phyloP scores from a whole-genome alignment of 2,797 vertebrate species.

The Sebastes paucispinis region DNA sequence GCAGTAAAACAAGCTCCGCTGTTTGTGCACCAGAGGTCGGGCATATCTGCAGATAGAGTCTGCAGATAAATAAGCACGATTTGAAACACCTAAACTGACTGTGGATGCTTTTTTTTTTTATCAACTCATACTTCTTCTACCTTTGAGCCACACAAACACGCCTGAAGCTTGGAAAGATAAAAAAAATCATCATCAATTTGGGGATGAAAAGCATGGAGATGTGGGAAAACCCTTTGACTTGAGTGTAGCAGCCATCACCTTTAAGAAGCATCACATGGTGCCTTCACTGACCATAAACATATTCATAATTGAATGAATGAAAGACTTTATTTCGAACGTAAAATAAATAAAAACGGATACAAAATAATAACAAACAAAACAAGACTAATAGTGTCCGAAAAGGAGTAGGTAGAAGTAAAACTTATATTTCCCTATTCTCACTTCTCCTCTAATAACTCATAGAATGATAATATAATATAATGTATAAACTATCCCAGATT shows the following conservation, averaged over 20 bases:
- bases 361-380: too few relatives aligned
- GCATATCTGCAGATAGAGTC: neutral
- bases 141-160: neutral
- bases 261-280: neutral
- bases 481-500: too few relatives aligned
- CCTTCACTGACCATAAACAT: neutral
- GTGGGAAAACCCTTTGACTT: neutral
- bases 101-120: neutral
- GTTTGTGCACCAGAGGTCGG: constrained; percentile 17
- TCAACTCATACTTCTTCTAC: neutral
- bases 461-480: too few relatives aligned
- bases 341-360: fast-evolving
- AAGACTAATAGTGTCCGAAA: too few relatives aligned
- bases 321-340: fast-evolving
- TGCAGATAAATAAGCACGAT: neutral
- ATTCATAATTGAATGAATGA: too few relatives aligned
- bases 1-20: constrained; percentile 48
- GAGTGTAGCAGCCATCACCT: neutral
- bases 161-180: neutral
- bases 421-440: too few relatives aligned
- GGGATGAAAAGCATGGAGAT: neutral
- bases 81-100: neutral
- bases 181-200: neutral
- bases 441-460: too few relatives aligned
- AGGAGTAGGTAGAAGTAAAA: too few relatives aligned